Evolutionary conservation across 1,140 invertebrate species (phyloP).

Genomic region (Heliconius nattereri): DNA sequence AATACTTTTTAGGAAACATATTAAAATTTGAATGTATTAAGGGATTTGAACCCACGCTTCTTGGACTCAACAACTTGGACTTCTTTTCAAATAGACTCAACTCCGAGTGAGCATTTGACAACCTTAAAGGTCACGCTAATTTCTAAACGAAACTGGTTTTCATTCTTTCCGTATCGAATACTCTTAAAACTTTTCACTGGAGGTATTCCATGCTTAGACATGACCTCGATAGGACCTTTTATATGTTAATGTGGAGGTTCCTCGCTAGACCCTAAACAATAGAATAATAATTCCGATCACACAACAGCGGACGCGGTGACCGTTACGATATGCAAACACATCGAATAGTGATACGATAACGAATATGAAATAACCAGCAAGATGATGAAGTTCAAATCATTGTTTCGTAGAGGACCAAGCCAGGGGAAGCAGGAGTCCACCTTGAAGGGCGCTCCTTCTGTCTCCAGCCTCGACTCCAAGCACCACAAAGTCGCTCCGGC

Average conservation of each 20-base stretch:
- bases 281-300: conserved; percentile 60
- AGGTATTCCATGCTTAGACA: conserved; percentile 24
- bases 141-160: conserved; percentile 20
- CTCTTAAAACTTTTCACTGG: conserved; percentile 2
- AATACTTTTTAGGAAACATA: no score
- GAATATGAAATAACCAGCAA: conserved; percentile 76
- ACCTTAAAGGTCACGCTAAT: conserved; percentile 21
- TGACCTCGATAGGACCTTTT: conserved; percentile 31
- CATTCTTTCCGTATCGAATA: conserved; percentile 9
- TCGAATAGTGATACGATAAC: conserved; percentile 70
- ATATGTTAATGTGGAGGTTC: conserved; percentile 30
- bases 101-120: conserved; percentile 11
- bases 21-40: no score
- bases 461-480: conserved; percentile 80
- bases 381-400: conserved; percentile 91
- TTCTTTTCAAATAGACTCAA: not conserved
- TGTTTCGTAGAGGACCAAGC: conserved; percentile 88
- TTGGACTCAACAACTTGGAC: no score
- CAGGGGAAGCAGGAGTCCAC: conserved; percentile 75
- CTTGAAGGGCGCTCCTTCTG: conserved; percentile 77
- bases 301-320: conserved; percentile 49
- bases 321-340: conserved; percentile 50
- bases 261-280: conserved; percentile 38
- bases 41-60: no score
- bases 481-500: conserved; percentile 81